Evolutionary conservation across 2,113 vertebrate species (phyloP).

Genomic region (Eudorcas thomsonii): DNA sequence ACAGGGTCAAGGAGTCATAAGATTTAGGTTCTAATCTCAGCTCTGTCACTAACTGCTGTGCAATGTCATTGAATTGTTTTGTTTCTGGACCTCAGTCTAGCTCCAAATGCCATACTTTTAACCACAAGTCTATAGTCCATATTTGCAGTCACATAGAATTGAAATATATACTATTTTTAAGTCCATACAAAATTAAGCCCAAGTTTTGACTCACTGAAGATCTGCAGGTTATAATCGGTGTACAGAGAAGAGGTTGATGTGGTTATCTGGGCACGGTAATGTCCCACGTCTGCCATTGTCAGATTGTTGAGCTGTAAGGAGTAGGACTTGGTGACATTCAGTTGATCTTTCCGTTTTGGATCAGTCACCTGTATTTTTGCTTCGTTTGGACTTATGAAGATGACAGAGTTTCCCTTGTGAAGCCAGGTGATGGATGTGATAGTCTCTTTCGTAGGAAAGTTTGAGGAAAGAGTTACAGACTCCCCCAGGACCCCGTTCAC

Average conservation of each 20-base stretch:
- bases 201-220: slow-evolving; percentile 62
- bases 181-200: not conserved
- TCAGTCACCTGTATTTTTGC: fast-evolving
- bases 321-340: not conserved
- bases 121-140: not conserved
- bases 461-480: not conserved
- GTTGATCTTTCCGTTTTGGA: not conserved
- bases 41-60: not conserved
- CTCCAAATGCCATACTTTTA: not conserved
- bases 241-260: fast-evolving
- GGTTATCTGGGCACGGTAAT: not conserved
- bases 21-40: not conserved
- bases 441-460: fast-evolving
- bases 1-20: not conserved
- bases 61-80: not conserved
- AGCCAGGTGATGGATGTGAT: not conserved
- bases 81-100: not conserved
- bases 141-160: not conserved
- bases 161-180: not conserved
- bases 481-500: not conserved
- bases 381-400: fast-evolving
- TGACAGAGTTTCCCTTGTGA: not conserved
- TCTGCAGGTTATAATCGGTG: not conserved
- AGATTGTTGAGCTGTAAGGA: slow-evolving; percentile 48
- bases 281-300: not conserved